Base-by-base conservation (phyloP, 1,140 invertebrate species). In the Eupristina koningsbergeri region DNA sequence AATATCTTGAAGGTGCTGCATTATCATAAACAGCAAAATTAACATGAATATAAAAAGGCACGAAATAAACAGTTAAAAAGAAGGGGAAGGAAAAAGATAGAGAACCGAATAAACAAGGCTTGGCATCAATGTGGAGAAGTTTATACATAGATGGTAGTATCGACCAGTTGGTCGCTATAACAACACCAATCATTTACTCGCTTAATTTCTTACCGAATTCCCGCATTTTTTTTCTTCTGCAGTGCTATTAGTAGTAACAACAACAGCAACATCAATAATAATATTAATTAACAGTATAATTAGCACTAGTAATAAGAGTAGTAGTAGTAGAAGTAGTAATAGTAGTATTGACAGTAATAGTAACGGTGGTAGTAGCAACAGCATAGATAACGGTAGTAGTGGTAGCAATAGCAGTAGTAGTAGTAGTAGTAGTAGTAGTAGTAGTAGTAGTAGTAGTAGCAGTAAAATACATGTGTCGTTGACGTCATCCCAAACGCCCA, bases 131-230 rank as follows among this genome's bases (percentile, higher is more conserved):
- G 67, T 19, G 5, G 67, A 19, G 41, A 41, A 71, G 1, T 36
- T 71, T 41, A 71, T 34, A 64, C 34, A 13, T 64, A 74, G 71
- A 29, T 85, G 81, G 63, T 77, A 83, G 84, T 88, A 90, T 90
- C 89, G 89, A 91, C 85, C 87, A 77, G 89, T 88, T 89, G 86
- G 90, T 91, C 85, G 87, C 84, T 89, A 91, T 90, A 88, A 83
- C 81, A 83, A 88, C 86, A 45, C 86, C 85, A 84, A 31, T 58
- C 45, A 36, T 41, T 41, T 41, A 17, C 63, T 64, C 22, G 61
- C 9, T 34, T 31, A 13, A 5, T 31, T 64, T 15, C 22, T 3
- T n/a, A n/a, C n/a, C n/a, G n/a, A n/a, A n/a, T n/a, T n/a, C n/a
- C n/a, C n/a, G n/a, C n/a, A n/a, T n/a, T n/a, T n/a, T 69, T 26